A percentile compares a stretch with the other conserved stretches of the same genome.
Evolutionary conservation across 2,113 vertebrate species (phyloP).

Genomic region (Herpetotheres cachinnans): DNA sequence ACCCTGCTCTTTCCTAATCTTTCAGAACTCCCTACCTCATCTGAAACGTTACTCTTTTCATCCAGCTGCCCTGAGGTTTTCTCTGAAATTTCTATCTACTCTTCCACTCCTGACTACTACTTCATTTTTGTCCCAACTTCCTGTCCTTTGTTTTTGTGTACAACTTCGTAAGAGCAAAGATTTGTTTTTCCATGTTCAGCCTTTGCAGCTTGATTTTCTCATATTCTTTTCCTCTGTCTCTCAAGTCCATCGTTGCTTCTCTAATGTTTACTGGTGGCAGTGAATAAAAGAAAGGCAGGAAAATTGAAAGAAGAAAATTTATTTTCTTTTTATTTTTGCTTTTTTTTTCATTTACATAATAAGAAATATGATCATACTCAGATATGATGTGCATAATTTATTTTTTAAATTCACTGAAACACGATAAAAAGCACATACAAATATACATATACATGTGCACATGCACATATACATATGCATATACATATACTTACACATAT

Average conservation of each 20-base stretch:
- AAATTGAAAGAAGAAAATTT: not conserved
- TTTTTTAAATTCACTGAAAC: not conserved
- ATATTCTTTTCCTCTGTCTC: not conserved
- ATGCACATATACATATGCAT: not conserved
- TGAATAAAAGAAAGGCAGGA: not conserved
- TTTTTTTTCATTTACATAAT: not conserved
- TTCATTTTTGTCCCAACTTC: not conserved
- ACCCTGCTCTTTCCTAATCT: not conserved
- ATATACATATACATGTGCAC: not conserved
- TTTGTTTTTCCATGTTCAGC: not conserved
- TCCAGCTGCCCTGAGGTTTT: not conserved
- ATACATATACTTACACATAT: too few relatives aligned
- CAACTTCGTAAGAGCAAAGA: not conserved
- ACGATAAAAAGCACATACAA: not conserved
- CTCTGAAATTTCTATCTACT: not conserved
- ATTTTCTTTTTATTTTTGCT: rapidly evolving
- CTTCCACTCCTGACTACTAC: not conserved
- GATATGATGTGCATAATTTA: not conserved
- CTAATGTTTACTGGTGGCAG: not conserved
- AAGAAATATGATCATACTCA: not conserved
- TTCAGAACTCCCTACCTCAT: not conserved
- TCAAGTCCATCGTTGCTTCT: not conserved
- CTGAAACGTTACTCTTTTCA: not conserved
- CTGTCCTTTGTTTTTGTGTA: not conserved
- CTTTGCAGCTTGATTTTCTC: not conserved